Conservation (phyloP, 2,888 invertebrate species). For the Galeruca laticollis region DNA sequence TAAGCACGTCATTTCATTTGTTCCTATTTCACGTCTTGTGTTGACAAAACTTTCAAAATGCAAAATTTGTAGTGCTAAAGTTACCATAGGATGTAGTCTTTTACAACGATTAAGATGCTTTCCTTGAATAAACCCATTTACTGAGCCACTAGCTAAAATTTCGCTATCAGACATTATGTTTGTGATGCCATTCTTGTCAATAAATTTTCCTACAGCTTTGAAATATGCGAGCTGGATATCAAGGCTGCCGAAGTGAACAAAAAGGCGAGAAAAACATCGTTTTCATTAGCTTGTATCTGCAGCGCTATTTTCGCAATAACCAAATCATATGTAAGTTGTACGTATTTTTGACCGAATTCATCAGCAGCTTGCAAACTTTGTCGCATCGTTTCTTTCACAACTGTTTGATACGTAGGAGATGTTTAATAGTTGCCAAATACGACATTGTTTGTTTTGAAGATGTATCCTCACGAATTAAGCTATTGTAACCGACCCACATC, state of each 20-base stretch:
- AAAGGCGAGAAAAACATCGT: not conserved
- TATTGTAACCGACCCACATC: slow-evolving; percentile 7
- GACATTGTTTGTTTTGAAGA: not conserved
- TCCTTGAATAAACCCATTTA: slow-evolving; percentile 13
- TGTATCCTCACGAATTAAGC: not conserved
- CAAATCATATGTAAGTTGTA: slow-evolving; percentile 14
- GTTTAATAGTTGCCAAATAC: not conserved
- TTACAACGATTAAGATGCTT: slow-evolving; percentile 20
- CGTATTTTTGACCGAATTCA: slow-evolving; percentile 4
- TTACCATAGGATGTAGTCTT: not conserved
- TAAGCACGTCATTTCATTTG: not conserved
- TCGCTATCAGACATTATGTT: slow-evolving; percentile 15
- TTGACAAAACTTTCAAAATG: slow-evolving; percentile 14
- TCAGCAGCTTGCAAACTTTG: not conserved
- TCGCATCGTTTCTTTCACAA: not conserved
- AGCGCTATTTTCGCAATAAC: slow-evolving; percentile 17
- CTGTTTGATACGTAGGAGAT: not conserved
- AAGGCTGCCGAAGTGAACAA: slow-evolving; percentile 9
- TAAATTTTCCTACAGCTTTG: slow-evolving; percentile 28
- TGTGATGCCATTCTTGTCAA: slow-evolving; percentile 12
- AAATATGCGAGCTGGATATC: slow-evolving; percentile 22
- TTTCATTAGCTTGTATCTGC: slow-evolving; percentile 6
- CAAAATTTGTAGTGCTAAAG: slow-evolving; percentile 19
- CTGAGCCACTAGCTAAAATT: slow-evolving; percentile 22
- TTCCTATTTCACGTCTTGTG: no score